phyloP scores from a whole-genome alignment of 2,888 invertebrate species.

The Acrobasis repandana region DNA sequence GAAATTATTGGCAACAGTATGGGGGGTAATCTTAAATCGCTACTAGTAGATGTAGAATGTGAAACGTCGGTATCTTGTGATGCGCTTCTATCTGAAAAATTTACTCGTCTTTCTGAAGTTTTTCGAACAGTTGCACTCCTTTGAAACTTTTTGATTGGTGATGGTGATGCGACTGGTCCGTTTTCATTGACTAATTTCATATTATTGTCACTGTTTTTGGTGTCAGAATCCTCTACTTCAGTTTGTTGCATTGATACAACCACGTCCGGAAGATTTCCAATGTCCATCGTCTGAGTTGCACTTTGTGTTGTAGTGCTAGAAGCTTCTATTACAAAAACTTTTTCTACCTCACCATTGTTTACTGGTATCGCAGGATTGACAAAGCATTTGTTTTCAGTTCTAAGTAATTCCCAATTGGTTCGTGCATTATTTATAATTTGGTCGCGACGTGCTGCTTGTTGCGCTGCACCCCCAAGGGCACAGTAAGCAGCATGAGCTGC shows the following conservation, averaged over 20 bases:
- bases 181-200: conserved; percentile 46
- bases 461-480: conserved; percentile 81
- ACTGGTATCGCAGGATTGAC: conserved; percentile 53
- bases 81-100: conserved; percentile 79
- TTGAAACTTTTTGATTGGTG: conserved; percentile 60
- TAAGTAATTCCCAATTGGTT: conserved; percentile 92
- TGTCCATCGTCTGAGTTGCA: conserved; percentile 53
- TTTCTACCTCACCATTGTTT: conserved; percentile 58
- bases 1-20: conserved; percentile 87
- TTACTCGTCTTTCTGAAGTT: conserved; percentile 74
- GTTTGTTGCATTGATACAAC: conserved; percentile 55
- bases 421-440: conserved; percentile 93
- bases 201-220: conserved; percentile 54
- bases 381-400: conserved; percentile 86
- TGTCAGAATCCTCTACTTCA: conserved; percentile 61
- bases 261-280: conserved; percentile 56
- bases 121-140: conserved; percentile 74
- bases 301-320: conserved; percentile 44
- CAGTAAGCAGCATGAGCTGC: conserved; percentile 86
- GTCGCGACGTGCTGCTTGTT: conserved; percentile 86
- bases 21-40: conserved; percentile 86
- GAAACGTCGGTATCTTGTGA: conserved; percentile 85
- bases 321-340: conserved; percentile 59
- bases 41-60: conserved; percentile 83
- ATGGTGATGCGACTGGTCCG: conserved; percentile 45